phyloP scores from a whole-genome alignment of 2,888 invertebrate genomes.

The Lycophotia porphyrea region DNA sequence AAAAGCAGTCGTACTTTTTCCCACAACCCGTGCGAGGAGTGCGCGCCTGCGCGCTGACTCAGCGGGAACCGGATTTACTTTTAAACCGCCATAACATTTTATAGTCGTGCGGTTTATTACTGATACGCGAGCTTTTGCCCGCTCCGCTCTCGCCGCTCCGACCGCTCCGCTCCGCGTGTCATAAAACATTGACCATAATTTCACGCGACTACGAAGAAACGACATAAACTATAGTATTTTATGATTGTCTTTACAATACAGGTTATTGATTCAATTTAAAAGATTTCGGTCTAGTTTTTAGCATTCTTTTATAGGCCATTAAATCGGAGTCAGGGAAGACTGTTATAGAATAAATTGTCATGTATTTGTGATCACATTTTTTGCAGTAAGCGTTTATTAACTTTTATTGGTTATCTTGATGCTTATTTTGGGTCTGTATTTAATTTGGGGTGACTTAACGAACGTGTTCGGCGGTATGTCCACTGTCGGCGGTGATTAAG shows the following conservation, averaged over 20 bases:
- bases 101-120: conserved; percentile 60
- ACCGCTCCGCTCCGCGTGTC: conserved; percentile 31
- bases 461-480: conserved; percentile 11
- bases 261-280: conserved; percentile 54
- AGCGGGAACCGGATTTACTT: conserved; percentile 66
- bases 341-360: conserved; percentile 28
- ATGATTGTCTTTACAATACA: conserved; percentile 42
- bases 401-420: conserved; percentile 29
- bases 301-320: conserved; percentile 30
- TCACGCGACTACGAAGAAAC: conserved; percentile 51
- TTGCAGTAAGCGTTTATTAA: conserved; percentile 42
- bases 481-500: conserved; percentile 22
- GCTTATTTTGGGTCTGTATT: conserved; percentile 23
- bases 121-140: conserved; percentile 59
- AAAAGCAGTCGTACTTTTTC: conserved; percentile 31
- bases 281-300: conserved; percentile 44
- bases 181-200: conserved; percentile 60
- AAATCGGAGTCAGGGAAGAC: conserved; percentile 19
- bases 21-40: conserved; percentile 23
- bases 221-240: conserved; percentile 45
- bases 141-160: conserved; percentile 19
- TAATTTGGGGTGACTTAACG: conserved; percentile 12
- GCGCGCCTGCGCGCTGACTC: conserved; percentile 44
- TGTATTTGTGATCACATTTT: conserved; percentile 19
- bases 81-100: conserved; percentile 62